Evolutionary conservation across 1,140 invertebrate genomes (phyloP).

Genomic region (Amyelois transitella): DNA sequence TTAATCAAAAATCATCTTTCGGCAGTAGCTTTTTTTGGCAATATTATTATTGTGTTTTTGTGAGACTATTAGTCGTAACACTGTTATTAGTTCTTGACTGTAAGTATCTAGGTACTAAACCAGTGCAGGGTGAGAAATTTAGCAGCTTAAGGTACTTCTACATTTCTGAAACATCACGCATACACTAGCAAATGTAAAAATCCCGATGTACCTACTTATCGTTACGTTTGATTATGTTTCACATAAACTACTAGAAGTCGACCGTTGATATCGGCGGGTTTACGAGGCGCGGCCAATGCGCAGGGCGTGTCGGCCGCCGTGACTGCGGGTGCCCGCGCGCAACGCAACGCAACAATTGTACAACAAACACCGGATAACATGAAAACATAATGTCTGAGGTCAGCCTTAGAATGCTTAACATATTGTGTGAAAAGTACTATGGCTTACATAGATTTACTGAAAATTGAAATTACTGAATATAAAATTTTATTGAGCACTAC

Average conservation of each 20-base stretch:
- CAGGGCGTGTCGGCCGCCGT: conserved; percentile 53
- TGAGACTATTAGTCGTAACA: no score
- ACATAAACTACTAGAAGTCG: conserved; percentile 32
- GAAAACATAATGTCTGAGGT: not conserved
- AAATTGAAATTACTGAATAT: not conserved
- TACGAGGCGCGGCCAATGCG: conserved; percentile 59
- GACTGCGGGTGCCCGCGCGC: conserved; percentile 43
- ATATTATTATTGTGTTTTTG: no score
- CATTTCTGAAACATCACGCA: no score
- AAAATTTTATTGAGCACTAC: no score
- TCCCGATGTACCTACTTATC: not conserved
- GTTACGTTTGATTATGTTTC: not conserved
- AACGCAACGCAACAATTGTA: conserved; percentile 33
- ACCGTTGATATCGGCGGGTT: conserved; percentile 53
- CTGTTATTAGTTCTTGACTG: no score
- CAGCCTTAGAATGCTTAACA: not conserved
- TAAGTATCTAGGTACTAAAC: no score
- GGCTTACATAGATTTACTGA: not conserved
- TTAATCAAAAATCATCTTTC: no score
- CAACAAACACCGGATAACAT: conserved; percentile 4
- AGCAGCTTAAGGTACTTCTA: no score
- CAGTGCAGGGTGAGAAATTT: no score
- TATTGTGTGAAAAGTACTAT: no score
- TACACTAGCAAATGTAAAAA: not conserved
- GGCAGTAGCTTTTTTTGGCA: no score